Conservation (phyloP, 2,888 invertebrate genomes). For the Ichneumon xanthorius region DNA sequence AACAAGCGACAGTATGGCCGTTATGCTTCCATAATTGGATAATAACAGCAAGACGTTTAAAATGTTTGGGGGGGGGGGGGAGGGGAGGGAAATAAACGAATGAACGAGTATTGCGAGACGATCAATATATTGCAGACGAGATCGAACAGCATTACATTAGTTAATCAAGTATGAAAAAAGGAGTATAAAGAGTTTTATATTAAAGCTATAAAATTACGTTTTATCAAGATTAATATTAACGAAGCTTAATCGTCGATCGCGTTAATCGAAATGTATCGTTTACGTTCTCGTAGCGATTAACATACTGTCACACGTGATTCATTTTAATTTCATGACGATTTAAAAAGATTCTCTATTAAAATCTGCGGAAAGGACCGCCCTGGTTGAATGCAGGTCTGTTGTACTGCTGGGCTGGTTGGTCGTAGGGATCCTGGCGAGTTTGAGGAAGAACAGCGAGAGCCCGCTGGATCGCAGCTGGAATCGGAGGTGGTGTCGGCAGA, state of each 20-base stretch:
- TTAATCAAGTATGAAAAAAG: slow-evolving; percentile 53
- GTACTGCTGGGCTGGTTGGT: slow-evolving; percentile 75
- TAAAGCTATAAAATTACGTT: slow-evolving; percentile 27
- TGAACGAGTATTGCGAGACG: slow-evolving; percentile 38
- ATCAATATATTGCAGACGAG: slow-evolving; percentile 52
- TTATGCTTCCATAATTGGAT: not conserved
- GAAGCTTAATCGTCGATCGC: slow-evolving; percentile 22
- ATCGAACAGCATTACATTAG: slow-evolving; percentile 33
- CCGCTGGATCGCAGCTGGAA: slow-evolving; percentile 90
- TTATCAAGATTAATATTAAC: slow-evolving; percentile 27
- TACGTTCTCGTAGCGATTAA: not conserved
- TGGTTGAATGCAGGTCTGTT: slow-evolving; percentile 76
- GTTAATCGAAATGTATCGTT: slow-evolving; percentile 13
- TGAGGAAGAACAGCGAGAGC: slow-evolving; percentile 86
- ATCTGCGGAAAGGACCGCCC: slow-evolving; percentile 70
- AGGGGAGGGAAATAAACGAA: not conserved
- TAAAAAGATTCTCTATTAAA: slow-evolving; percentile 49
- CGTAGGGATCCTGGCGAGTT: slow-evolving; percentile 83
- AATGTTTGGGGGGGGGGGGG: not conserved
- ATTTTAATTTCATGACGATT: slow-evolving; percentile 24
- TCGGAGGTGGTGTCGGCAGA: slow-evolving; percentile 91
- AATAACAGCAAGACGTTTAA: not conserved
- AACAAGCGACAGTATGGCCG: not conserved
- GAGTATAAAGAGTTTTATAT: slow-evolving; percentile 52
- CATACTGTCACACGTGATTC: slow-evolving; percentile 22